Conservation (phyloP, 2,888 invertebrate genomes). For the Melanophora roralis region DNA sequence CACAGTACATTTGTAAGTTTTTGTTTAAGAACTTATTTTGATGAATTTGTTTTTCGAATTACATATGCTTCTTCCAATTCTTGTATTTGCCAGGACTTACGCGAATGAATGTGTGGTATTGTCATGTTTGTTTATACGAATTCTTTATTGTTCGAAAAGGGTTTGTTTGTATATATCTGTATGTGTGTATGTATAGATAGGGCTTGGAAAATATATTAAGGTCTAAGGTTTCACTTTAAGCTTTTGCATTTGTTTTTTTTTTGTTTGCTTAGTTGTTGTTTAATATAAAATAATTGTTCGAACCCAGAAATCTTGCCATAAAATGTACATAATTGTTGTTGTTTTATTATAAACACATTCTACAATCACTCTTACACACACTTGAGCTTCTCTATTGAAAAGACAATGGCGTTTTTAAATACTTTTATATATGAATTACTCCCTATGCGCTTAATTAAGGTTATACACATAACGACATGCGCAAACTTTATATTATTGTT, state of each 20-base stretch:
- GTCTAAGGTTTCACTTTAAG: constrained; percentile 48
- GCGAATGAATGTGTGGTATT: constrained; percentile 16
- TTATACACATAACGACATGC: constrained; percentile 65
- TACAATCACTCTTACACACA: neutral
- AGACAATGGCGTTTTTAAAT: constrained; percentile 51
- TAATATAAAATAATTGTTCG: neutral
- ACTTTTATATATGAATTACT: constrained; percentile 53
- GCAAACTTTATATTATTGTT: constrained; percentile 51
- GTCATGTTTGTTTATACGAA: constrained; percentile 17
- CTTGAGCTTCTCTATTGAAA: constrained; percentile 1
- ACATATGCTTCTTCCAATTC: neutral
- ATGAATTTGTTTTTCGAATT: constrained; percentile 69
- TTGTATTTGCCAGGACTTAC: neutral
- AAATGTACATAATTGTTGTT: constrained; percentile 20
- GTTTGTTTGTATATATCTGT: neutral
- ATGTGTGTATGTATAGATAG: neutral
- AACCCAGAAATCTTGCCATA: constrained; percentile 39
- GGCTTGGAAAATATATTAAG: constrained; percentile 1
- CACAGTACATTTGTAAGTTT: no score
- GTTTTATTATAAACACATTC: constrained; percentile 1
- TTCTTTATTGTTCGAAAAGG: neutral
- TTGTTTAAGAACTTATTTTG: constrained; percentile 62
- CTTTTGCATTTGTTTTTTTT: neutral
- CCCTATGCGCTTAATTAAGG: constrained; percentile 72
- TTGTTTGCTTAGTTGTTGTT: neutral